Evolutionary conservation across 2,888 invertebrate species (phyloP).

Genomic region (Dryomyza anilis): DNA sequence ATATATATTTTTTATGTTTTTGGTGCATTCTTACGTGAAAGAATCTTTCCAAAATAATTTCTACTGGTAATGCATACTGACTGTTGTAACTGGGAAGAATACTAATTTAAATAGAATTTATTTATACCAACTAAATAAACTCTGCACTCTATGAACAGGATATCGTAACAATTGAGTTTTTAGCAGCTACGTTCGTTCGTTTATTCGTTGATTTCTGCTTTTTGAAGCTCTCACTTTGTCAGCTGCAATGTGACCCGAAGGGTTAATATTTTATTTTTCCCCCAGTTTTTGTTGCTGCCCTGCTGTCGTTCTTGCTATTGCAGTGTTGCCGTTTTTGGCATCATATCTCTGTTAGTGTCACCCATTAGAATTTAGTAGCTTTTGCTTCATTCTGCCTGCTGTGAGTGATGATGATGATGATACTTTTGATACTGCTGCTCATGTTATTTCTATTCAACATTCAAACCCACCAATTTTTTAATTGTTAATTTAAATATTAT

Average conservation of each 20-base stretch:
- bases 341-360: background rate
- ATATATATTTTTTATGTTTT: background rate
- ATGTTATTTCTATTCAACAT: too few relatives aligned
- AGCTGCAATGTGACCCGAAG: constrained; percentile 7
- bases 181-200: background rate
- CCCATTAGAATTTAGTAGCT: background rate
- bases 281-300: background rate
- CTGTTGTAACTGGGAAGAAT: background rate
- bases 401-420: background rate
- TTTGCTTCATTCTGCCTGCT: background rate
- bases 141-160: background rate
- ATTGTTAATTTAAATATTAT: too few relatives aligned
- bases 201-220: background rate
- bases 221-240: background rate
- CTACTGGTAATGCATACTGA: background rate
- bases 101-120: constrained; percentile 7
- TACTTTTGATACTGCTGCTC: background rate
- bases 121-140: background rate
- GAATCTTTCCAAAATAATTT: background rate
- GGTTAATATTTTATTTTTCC: background rate
- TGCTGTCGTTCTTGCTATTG: background rate
- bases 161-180: background rate
- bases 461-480: too few relatives aligned
- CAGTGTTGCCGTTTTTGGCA: background rate
- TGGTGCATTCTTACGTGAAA: background rate